Conservation (phyloP, 2,888 invertebrate species). For the Cataglyphis livida region DNA sequence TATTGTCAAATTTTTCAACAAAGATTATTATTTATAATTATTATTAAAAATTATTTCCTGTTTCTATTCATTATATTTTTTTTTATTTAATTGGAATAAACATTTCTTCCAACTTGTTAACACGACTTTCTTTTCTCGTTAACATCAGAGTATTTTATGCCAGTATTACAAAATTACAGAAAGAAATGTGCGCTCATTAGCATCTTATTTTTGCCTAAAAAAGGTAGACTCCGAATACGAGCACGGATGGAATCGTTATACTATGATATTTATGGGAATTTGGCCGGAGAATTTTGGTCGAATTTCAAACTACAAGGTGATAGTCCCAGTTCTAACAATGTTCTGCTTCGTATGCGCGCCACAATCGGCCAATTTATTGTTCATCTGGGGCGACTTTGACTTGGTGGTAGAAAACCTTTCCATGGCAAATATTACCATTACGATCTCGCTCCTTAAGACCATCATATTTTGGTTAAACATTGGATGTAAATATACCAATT, state of each 20-base stretch:
- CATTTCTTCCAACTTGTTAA: not conserved
- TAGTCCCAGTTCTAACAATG: slow-evolving; percentile 51
- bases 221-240: slow-evolving; percentile 65
- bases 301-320: slow-evolving; percentile 54
- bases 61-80: not conserved
- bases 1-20: not conserved
- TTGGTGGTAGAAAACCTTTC: slow-evolving; percentile 74
- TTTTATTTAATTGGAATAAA: not conserved
- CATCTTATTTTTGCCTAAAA: slow-evolving; percentile 7
- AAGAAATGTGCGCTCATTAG: not conserved
- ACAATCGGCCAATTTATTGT: slow-evolving; percentile 56
- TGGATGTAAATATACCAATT: slow-evolving; percentile 59
- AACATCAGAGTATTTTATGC: not conserved
- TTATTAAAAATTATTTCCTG: not conserved
- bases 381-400: slow-evolving; percentile 69
- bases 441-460: slow-evolving; percentile 56
- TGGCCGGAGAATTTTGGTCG: slow-evolving; percentile 71
- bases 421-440: slow-evolving; percentile 64
- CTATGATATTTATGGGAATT: slow-evolving; percentile 70
- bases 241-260: slow-evolving; percentile 74
- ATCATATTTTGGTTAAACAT: slow-evolving; percentile 61
- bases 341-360: slow-evolving; percentile 54
- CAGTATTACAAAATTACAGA: not conserved
- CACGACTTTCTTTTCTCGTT: not conserved
- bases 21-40: not conserved